Base-by-base conservation (phyloP, 1,140 invertebrate species). In the Drosophila cardini region DNA sequence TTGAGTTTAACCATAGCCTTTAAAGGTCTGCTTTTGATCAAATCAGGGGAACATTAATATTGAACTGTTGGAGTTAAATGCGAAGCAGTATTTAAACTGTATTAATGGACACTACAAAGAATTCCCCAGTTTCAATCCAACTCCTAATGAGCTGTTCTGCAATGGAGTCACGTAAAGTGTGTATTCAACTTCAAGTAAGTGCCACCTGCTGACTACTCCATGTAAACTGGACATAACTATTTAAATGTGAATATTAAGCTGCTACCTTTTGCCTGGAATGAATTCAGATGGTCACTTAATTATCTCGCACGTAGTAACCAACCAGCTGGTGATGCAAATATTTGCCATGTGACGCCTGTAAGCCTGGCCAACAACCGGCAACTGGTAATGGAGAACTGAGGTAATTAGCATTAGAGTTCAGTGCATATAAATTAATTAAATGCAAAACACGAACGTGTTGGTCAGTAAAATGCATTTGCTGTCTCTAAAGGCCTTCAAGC, bases 251-350 rank as follows among this genome's bases (percentile, higher is more conserved):
- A 72, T 72, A 72, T 72, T 60, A 72, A 72, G 55, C 16, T 8
- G 53, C 26, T 15, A 15, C 26, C 16, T 34, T 4, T 8, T 50
- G 11, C 57, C 11, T 21, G 15, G 76, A 85, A 63, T 74, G 82
- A 78, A 86, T 85, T 68, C 34, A 61, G 46, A 74, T 87, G 55
- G 58, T 42, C 60, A 62, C 68, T 87, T 87, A 86, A 87, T 86
- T 82, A 87, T 70, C 46, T 52, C n/a, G 48, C 75, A 78, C 72
- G 84, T 79, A 68, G 43, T 16, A 26, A 26, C 45, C 42, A 52
- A 45, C 57, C 72, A 83, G 68, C 72, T 79, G 80, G 45, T 36
- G 42, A 9, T 38, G 72, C 62, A 79, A 84, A 79, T 84, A 83
- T 83, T 80, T 84, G 76, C 53, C 80, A 84, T 43, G 55, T 64